These are phyloP conservation scores for Phortica magna DNA, from an alignment of 2,888 invertebrate species.

Conservation along the genomic window DNA sequence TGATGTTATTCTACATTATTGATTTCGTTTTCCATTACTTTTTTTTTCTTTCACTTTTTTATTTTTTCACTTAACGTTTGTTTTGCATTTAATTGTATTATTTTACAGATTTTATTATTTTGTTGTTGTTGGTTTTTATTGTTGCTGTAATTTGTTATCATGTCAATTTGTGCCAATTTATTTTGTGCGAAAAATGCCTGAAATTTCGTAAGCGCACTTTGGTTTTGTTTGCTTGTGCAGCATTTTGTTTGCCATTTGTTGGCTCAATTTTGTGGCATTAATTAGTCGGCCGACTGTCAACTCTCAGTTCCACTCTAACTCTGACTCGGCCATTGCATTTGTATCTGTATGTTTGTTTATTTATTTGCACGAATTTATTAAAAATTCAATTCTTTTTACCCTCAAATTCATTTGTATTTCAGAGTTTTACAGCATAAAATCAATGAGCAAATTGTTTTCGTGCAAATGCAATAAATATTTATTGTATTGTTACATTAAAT, in stretches of 20 bases:
- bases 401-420: not conserved
- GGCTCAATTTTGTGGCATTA: conserved; percentile 24
- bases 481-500: not conserved
- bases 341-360: not conserved
- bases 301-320: not conserved
- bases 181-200: not conserved
- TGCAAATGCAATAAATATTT: not conserved
- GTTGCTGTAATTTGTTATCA: conserved; percentile 10
- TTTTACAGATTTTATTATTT: conserved; percentile 7
- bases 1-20: not conserved
- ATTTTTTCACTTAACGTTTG: not conserved
- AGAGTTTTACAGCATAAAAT: too few relatives aligned
- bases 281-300: conserved; percentile 19
- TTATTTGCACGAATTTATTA: not conserved
- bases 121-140: not conserved
- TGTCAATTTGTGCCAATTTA: conserved; percentile 33
- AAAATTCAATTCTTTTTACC: not conserved
- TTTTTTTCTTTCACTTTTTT: not conserved
- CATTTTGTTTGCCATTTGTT: not conserved
- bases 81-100: conserved; percentile 9
- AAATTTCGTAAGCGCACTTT: not conserved
- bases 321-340: not conserved
- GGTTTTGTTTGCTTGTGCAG: not conserved
- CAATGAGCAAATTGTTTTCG: not conserved
- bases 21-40: conserved; percentile 1